Base-by-base conservation (phyloP, 2,888 invertebrate genomes). In the Phasia obesa region DNA sequence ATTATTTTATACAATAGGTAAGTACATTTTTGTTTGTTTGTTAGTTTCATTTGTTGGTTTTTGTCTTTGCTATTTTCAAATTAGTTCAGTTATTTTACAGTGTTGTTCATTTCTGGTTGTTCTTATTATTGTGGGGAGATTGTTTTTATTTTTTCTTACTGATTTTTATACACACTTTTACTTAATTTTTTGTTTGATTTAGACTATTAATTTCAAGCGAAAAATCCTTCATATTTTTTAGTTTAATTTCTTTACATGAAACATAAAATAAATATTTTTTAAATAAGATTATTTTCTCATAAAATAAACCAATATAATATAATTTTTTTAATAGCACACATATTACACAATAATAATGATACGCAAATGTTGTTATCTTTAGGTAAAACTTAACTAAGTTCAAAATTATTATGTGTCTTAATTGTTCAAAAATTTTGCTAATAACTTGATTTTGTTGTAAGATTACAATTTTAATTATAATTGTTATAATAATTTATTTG, bases 81-180 rank as follows among this genome's bases (percentile, higher is more conserved):
- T 84, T 74, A 81, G 76, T 83, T 85, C 84, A 85, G 74, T 82
- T 84, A 85, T 83, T 85, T 84, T 85, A 85, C 85, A 85, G 74
- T 81, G 78, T 82, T 80, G 78, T 70, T 80, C 76, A 81, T 85
- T 57, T 71, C 51, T 64, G 53, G n/a, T 75, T 65, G 49, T 51
- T 59, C 38, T 67, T 59, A 35, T 59, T 71, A 17, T 49, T 75
- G 31, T 53, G 65, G 83, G 75, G 79, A 67, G 27, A 59, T 69
- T 70, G 6, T 71, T 69, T 19, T 35, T 44, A 70, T 17, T 76
- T 27, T 35, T 27, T 76, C 44, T 31, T 62, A 67, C 53, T 69
- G 62, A 21, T 47, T 69, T 83, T 83, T 84, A 78, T 84, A 83
- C 83, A 85, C 78, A 81, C 69, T 69, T 81, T 77, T 84, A 83